Conservation (phyloP, 2,888 invertebrate species). For the Girardia tigrina region DNA sequence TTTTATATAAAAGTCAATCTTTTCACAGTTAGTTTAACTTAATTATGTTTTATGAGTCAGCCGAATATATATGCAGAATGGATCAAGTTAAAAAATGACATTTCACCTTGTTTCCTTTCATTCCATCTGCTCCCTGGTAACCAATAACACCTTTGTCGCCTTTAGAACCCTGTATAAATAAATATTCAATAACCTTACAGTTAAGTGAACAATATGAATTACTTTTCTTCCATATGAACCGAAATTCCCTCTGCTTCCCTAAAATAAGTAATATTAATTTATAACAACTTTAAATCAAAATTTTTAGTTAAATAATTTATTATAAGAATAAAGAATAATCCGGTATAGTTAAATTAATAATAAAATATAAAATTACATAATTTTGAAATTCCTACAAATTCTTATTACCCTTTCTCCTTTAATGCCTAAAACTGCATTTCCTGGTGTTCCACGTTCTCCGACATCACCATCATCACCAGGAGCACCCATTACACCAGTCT, state of each 20-base stretch:
- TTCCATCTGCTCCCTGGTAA: background rate
- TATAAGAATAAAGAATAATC: too few relatives aligned
- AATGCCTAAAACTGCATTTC: background rate
- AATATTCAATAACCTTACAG: background rate
- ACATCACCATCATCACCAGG: background rate
- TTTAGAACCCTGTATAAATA: background rate
- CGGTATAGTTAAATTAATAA: too few relatives aligned
- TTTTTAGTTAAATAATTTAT: too few relatives aligned
- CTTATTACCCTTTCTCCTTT: background rate
- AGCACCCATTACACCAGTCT: background rate
- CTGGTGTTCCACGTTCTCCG: background rate
- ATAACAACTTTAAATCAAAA: too few relatives aligned
- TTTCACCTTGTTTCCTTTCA: background rate
- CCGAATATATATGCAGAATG: too few relatives aligned
- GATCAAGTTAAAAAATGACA: too few relatives aligned
- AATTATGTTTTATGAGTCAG: too few relatives aligned
- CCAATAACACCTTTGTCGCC: background rate
- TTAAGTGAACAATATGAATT: background rate
- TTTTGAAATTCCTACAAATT: too few relatives aligned
- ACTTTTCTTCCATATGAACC: background rate
- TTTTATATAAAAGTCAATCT: too few relatives aligned
- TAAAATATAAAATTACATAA: too few relatives aligned
- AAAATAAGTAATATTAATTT: too few relatives aligned
- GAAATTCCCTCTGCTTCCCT: background rate
- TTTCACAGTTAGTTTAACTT: too few relatives aligned